A percentile compares a stretch with the other conserved stretches of the same genome.
Conservation (phyloP, 2,113 vertebrate genomes). For the Paratilapia polleni region DNA sequence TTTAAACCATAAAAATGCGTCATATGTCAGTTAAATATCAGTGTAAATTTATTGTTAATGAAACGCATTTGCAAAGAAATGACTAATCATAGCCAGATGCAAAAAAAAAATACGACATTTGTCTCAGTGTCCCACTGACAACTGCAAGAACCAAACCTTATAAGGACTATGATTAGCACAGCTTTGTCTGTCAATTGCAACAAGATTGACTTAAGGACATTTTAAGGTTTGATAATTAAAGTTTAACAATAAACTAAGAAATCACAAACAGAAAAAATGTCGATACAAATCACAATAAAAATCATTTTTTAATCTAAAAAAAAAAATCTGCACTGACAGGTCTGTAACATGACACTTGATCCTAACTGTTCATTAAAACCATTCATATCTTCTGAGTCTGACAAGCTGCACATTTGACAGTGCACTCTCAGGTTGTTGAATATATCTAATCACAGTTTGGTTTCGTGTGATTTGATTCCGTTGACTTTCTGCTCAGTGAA, state of each 20-base stretch:
- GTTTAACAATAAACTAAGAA: background rate
- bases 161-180: too few relatives aligned
- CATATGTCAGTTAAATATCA: background rate
- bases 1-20: background rate
- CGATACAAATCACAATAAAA: background rate
- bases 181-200: too few relatives aligned
- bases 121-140: too few relatives aligned
- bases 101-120: background rate
- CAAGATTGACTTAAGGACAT: background rate
- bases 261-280: background rate
- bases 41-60: background rate
- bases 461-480: background rate
- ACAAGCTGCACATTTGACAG: background rate
- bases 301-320: background rate
- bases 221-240: background rate
- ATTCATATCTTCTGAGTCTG: background rate
- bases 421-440: background rate
- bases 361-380: background rate
- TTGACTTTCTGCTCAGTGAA: background rate
- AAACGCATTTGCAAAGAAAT: background rate
- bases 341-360: background rate
- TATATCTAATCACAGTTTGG: constrained; percentile 59
- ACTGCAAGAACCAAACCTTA: background rate
- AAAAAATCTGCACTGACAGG: background rate
- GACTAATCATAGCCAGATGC: background rate